These are phyloP conservation scores for Thamnaconus septentrionalis DNA, from an alignment of 2,113 vertebrate species.

Conservation along the genomic window DNA sequence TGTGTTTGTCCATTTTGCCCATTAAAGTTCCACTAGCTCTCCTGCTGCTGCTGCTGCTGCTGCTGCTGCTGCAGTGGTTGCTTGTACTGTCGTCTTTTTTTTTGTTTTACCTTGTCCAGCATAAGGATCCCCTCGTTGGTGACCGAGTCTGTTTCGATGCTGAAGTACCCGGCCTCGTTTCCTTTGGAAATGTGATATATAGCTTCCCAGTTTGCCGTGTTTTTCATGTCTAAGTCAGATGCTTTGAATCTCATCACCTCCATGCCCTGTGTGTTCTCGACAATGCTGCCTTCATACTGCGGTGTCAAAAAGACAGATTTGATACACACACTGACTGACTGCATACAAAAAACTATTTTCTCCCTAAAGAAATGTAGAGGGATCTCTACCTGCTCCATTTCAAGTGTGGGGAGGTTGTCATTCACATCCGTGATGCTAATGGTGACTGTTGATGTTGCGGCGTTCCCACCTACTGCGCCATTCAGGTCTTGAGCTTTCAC, in stretches of 20 bases:
- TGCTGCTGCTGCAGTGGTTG: too few species aligned
- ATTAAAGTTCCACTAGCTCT: too few species aligned
- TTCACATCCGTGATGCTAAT: constrained; percentile 74
- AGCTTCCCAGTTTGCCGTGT: constrained; percentile 83
- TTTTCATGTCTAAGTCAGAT: constrained; percentile 79
- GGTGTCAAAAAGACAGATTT: neutral
- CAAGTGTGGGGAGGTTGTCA: constrained; percentile 71
- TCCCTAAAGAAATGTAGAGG: neutral
- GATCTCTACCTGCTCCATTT: constrained; percentile 78
- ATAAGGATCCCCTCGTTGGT: constrained; percentile 90
- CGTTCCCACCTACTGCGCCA: constrained; percentile 74
- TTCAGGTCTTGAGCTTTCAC: constrained; percentile 84
- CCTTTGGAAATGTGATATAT: constrained; percentile 85
- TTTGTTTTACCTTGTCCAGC: constrained; percentile 76
- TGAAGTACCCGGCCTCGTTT: constrained; percentile 88
- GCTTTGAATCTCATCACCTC: constrained; percentile 86
- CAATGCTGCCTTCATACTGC: constrained; percentile 83
- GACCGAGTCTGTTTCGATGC: constrained; percentile 80
- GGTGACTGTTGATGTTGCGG: constrained; percentile 72
- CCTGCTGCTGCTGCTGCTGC: too few species aligned
- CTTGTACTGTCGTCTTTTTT: too few species aligned
- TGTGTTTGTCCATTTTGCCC: too few species aligned
- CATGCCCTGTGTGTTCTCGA: constrained; percentile 82
- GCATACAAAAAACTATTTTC: neutral
- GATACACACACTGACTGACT: neutral